Conservation (phyloP, 2,113 vertebrate genomes). For the Crotalus viridis region DNA sequence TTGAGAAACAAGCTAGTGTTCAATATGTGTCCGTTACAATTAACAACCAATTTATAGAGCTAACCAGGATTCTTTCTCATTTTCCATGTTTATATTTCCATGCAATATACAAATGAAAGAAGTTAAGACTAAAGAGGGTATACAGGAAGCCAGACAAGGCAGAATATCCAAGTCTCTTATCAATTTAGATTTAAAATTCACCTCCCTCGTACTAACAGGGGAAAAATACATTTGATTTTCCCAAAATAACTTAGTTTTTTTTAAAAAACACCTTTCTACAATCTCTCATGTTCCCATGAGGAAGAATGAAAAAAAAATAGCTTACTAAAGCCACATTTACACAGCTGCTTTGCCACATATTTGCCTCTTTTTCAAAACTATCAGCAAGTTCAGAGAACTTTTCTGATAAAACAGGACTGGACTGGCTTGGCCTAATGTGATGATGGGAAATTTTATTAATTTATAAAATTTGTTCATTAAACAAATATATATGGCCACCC, state of each 20-base stretch:
- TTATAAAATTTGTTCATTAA: not conserved
- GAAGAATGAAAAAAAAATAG: not conserved
- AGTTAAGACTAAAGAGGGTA: not conserved
- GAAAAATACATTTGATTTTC: not conserved
- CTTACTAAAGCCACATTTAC: not conserved
- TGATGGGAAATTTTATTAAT: not conserved
- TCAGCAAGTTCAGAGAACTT: not conserved
- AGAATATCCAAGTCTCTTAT: not conserved
- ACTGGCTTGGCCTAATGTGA: not conserved
- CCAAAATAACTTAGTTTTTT: not conserved
- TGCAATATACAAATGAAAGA: not conserved
- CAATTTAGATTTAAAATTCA: not conserved
- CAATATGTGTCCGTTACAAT: not conserved
- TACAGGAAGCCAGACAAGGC: not conserved
- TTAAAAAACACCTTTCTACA: not conserved
- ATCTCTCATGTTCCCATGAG: not conserved
- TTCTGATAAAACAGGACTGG: not conserved
- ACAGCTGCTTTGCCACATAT: not conserved
- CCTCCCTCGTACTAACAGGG: not conserved
- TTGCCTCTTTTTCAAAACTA: not conserved
- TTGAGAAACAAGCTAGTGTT: not conserved
- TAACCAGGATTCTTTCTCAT: not conserved
- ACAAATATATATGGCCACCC: not conserved
- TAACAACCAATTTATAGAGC: not conserved
- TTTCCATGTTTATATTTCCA: not conserved